Evolutionary conservation across 2,888 invertebrate genomes (phyloP).

Genomic region (Drosophila longiperda): DNA sequence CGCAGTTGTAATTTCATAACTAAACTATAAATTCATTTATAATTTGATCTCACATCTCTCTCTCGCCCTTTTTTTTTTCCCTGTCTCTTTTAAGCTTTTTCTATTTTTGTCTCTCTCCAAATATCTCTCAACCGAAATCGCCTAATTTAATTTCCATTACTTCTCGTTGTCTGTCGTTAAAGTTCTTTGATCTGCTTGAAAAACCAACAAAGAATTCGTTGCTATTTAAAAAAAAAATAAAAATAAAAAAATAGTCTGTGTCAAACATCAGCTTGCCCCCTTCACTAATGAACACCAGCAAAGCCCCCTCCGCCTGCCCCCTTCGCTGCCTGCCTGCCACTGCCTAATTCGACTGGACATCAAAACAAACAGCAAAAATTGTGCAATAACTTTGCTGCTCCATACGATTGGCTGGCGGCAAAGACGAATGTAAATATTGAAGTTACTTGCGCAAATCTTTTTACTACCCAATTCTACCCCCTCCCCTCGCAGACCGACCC

Average conservation of each 20-base stretch:
- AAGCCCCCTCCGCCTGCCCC: not conserved
- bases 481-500: not conserved
- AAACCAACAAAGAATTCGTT: constrained; percentile 3
- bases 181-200: constrained; percentile 37
- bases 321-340: too few species aligned
- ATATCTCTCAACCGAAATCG: not conserved
- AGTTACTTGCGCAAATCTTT: constrained; percentile 31
- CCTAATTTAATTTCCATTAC: constrained; percentile 5
- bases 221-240: not conserved
- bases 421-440: constrained; percentile 42
- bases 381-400: constrained; percentile 33
- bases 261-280: constrained; percentile 14
- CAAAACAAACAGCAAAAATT: constrained; percentile 36
- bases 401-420: constrained; percentile 1
- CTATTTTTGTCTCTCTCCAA: not conserved
- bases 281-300: constrained; percentile 1
- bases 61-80: not conserved
- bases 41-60: constrained; percentile 2
- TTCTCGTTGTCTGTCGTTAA: constrained; percentile 8
- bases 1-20: not conserved
- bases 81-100: not conserved
- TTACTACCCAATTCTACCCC: not conserved
- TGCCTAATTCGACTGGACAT: not conserved
- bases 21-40: not conserved
- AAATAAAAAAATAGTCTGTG: not conserved